Evolutionary conservation across 30 jellyfish, hydroid and myxozoan species (phyloP).

Genomic region (Turritopsis dohrnii): DNA sequence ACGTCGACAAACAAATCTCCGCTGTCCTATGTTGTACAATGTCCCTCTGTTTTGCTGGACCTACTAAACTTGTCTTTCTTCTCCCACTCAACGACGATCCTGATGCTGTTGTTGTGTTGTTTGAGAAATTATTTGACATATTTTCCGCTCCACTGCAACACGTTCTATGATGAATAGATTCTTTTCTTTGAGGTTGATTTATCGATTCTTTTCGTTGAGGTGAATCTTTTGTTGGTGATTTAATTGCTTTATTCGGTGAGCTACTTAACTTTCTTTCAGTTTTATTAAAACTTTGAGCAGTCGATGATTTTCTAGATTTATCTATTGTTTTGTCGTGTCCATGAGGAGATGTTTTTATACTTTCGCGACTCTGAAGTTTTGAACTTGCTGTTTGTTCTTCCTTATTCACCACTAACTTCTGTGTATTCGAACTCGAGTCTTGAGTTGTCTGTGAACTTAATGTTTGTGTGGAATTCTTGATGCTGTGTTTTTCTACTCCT

Average conservation of each 20-base stretch:
- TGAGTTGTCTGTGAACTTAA: background rate
- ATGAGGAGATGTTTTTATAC: background rate
- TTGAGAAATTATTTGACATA: background rate
- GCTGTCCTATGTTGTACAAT: background rate
- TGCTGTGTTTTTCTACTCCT: background rate
- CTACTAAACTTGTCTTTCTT: background rate
- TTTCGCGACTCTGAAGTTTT: background rate
- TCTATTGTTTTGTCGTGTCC: background rate
- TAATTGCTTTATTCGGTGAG: constrained; percentile 14
- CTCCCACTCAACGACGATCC: background rate
- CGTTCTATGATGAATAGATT: constrained; percentile 7
- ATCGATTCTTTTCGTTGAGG: background rate
- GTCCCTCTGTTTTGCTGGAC: background rate
- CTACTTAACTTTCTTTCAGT: constrained; percentile 4
- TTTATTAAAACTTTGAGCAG: background rate
- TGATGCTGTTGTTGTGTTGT: constrained; percentile 6
- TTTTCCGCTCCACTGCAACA: constrained; percentile 21
- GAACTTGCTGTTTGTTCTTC: background rate
- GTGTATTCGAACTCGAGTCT: background rate
- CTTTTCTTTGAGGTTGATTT: background rate
- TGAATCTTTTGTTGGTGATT: background rate
- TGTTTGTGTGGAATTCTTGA: background rate
- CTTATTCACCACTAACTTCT: background rate
- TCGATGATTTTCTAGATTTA: background rate
- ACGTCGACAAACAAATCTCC: background rate